Conservation (phyloP, 2,797 vertebrate species). For the Aldrovandia affinis region DNA sequence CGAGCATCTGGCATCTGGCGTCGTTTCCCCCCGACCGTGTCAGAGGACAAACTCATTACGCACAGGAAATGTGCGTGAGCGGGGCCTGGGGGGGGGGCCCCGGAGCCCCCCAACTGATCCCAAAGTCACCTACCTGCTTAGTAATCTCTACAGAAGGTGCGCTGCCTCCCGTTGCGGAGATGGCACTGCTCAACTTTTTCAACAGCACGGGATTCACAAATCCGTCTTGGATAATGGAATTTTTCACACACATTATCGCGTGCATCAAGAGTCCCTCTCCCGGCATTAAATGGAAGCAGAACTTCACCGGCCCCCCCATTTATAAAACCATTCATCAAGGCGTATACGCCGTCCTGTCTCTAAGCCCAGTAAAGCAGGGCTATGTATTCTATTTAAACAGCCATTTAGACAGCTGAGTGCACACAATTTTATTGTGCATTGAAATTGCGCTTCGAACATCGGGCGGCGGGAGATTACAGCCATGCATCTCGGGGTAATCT, state of each 20-base stretch:
- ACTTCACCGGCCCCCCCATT: neutral
- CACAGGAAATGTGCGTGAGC: conserved; percentile 26
- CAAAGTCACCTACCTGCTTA: conserved; percentile 28
- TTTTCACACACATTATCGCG: neutral
- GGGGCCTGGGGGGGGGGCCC: neutral
- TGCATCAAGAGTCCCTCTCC: neutral
- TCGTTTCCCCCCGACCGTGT: conserved; percentile 36
- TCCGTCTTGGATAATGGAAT: neutral
- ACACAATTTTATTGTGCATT: neutral
- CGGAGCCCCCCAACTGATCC: neutral
- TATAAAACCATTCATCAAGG: conserved; percentile 14
- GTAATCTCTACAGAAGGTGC: neutral
- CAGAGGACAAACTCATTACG: conserved; percentile 53
- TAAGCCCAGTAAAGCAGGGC: conserved; percentile 21
- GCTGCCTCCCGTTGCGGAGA: neutral
- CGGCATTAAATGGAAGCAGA: neutral
- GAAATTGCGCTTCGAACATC: conserved; percentile 16
- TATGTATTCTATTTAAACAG: conserved; percentile 23
- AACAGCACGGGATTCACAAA: neutral
- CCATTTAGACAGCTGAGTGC: conserved; percentile 16
- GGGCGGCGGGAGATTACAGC: conserved; percentile 12
- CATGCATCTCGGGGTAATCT: conserved; percentile 4
- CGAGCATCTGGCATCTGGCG: conserved; percentile 31
- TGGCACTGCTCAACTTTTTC: neutral
- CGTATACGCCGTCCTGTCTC: conserved; percentile 9